Base-by-base conservation (phyloP, 1,140 invertebrate species). In the Diploscapter pachys region DNA sequence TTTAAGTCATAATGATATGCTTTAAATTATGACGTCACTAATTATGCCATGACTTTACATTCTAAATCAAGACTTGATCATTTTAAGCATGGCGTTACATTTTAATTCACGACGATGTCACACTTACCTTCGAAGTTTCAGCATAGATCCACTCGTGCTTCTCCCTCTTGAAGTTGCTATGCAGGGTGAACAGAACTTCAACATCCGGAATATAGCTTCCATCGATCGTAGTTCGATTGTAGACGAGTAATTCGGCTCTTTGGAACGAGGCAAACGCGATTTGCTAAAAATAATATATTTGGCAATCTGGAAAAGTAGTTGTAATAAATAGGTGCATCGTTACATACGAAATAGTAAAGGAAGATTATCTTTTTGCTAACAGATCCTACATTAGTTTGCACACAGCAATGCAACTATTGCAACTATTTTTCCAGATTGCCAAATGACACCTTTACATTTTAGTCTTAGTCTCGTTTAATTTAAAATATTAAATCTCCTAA, bases 221-320 rank as follows among this genome's bases (percentile, higher is more conserved):
- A 51, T 68, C 6, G 52, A 68, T 9, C 11, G 1, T 8, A 9
- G 66, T 68, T n/a, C 49, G 11, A 31, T 68, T 68, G 66, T 9
- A n/a, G 11, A 68, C 8, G 6, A 68, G 52, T 5, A 8, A 8
- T 51, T 68, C 66, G 11, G 66, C 51, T 48, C 52, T 48, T 55
- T 68, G 9, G 66, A 52, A n/a, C 9, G 48, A 52, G 51, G 66
- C 9, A 55, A 68, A 68, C 52, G 66, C 48, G 51, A 68, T 55
- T 55, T 68, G 66, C 13, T 68, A 31, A 31, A 31, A 31, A 31
- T 31, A 31, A 31, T 31, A 31, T 31, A 1, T 31, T 31, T 31
- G 31, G 31, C 31, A 31, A 31, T 31, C 31, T 31, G 31, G 31
- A 31, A 31, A 31, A 31, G 31, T 31, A 31, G 31, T 31, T 31